phyloP scores from a whole-genome alignment of 2,888 invertebrate genomes.

The Agonopterix alstromeriana region DNA sequence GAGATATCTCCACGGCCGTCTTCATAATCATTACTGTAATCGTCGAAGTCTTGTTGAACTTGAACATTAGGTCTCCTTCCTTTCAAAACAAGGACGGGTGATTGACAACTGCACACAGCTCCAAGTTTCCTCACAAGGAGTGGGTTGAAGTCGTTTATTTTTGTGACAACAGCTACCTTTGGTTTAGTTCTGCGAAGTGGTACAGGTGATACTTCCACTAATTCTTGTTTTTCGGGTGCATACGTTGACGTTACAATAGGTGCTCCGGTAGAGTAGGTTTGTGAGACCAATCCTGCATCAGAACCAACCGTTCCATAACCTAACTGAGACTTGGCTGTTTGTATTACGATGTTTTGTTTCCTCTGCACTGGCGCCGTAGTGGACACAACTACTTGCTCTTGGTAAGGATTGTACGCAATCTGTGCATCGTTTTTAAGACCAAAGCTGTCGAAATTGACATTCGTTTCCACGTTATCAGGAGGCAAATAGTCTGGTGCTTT shows the following conservation, averaged over 20 bases:
- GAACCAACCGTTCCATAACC: constrained; percentile 67
- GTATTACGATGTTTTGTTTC: constrained; percentile 60
- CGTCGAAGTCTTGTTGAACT: constrained; percentile 35
- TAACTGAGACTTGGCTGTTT: constrained; percentile 59
- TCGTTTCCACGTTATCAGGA: constrained; percentile 21
- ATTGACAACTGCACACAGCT: constrained; percentile 83
- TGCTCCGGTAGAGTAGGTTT: constrained; percentile 45
- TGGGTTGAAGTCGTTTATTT: constrained; percentile 84
- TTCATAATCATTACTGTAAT: constrained; percentile 44
- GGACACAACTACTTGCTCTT: constrained; percentile 32
- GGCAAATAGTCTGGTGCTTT: constrained; percentile 42
- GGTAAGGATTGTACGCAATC: constrained; percentile 45
- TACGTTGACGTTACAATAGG: constrained; percentile 42
- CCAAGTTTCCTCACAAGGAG: constrained; percentile 82
- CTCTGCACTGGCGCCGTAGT: constrained; percentile 19
- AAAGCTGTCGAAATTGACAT: constrained; percentile 38
- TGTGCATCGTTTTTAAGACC: constrained; percentile 37
- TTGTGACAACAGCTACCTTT: constrained; percentile 78
- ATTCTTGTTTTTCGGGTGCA: constrained; percentile 48
- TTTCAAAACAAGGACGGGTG: constrained; percentile 71
- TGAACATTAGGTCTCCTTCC: constrained; percentile 56
- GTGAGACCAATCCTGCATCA: constrained; percentile 57
- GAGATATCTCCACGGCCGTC: constrained; percentile 44
- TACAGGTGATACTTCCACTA: constrained; percentile 47
- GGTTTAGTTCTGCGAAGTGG: constrained; percentile 56